phyloP scores from a whole-genome alignment of 1,140 invertebrate species.

The Limonius californicus region DNA sequence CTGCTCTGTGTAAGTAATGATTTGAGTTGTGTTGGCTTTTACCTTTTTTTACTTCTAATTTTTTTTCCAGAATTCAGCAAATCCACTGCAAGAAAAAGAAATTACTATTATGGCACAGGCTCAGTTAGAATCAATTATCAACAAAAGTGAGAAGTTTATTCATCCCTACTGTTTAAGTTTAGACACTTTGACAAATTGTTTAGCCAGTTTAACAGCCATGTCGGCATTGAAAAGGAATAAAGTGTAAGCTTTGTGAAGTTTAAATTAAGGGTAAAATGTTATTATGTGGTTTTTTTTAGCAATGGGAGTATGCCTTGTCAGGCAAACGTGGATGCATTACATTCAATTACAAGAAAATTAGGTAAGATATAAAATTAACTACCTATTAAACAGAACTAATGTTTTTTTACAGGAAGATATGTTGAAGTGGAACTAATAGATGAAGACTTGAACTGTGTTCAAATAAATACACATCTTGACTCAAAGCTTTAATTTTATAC shows the following conservation, averaged over 20 bases:
- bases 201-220: conserved; percentile 44
- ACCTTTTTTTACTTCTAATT: too few relatives aligned
- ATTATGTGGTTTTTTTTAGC: neutral
- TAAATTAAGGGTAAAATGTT: neutral
- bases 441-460: too few relatives aligned
- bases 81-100: conserved; percentile 45
- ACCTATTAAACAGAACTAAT: too few relatives aligned
- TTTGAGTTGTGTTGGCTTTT: too few relatives aligned
- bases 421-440: too few relatives aligned
- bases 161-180: conserved; percentile 61
- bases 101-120: conserved; percentile 50
- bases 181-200: conserved; percentile 50
- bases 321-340: too few relatives aligned
- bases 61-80: neutral
- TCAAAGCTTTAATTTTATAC: too few relatives aligned
- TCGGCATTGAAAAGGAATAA: conserved; percentile 42
- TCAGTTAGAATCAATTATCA: conserved; percentile 48
- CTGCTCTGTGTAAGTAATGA: conserved; percentile 36
- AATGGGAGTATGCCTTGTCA: neutral
- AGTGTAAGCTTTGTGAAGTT: conserved; percentile 40
- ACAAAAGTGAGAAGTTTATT: conserved; percentile 41
- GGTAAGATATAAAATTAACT: too few relatives aligned
- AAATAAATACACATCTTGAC: too few relatives aligned
- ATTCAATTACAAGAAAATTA: too few relatives aligned
- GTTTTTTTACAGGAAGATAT: too few relatives aligned